phyloP scores from a whole-genome alignment of 2,888 invertebrate genomes.

The Dione juno region DNA sequence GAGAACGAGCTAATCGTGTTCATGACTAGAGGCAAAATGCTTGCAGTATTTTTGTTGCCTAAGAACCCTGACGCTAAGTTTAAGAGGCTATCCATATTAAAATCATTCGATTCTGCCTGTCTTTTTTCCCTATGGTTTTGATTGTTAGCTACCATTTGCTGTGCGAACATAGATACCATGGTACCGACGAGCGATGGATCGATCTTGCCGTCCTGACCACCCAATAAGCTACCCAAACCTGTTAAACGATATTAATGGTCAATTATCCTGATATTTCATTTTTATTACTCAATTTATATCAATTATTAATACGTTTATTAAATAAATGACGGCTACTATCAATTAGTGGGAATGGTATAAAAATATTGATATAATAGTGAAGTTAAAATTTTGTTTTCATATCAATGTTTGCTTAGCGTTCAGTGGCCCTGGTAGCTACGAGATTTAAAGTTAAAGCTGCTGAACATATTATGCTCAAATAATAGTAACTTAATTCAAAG shows the following conservation, averaged over 20 bases:
- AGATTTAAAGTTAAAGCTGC: no score
- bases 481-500: not conserved
- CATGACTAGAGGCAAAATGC: conserved; percentile 87
- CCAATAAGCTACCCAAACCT: conserved; percentile 82
- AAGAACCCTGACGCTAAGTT: conserved; percentile 82
- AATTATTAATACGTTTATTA: not conserved
- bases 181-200: conserved; percentile 80
- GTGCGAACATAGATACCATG: conserved; percentile 77
- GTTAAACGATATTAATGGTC: conserved; percentile 46
- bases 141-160: conserved; percentile 62
- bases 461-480: not conserved
- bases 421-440: no score
- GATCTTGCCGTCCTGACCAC: conserved; percentile 83
- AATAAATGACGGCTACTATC: not conserved
- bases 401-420: no score
- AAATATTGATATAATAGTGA: not conserved
- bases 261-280: not conserved
- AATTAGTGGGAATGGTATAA: not conserved
- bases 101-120: conserved; percentile 62
- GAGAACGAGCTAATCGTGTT: conserved; percentile 85
- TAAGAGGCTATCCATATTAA: conserved; percentile 81
- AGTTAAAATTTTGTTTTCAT: no score
- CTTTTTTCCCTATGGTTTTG: conserved; percentile 59
- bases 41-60: conserved; percentile 68
- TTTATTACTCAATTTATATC: conserved; percentile 12